phyloP scores from a whole-genome alignment of 1,140 invertebrate genomes.

The Polypedilum pembai region DNA sequence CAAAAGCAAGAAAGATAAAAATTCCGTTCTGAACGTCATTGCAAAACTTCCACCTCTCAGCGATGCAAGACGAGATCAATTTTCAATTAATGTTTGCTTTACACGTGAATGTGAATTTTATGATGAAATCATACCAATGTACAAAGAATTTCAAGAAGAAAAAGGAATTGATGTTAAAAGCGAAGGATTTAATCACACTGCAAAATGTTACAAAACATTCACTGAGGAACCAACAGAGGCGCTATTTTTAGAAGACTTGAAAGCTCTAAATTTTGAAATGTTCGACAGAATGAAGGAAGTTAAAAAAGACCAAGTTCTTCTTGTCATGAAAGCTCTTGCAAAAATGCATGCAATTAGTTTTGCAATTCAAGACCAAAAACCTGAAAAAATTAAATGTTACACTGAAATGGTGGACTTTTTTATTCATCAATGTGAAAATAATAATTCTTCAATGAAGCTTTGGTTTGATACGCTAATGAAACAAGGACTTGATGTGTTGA shows the following conservation, averaged over 20 bases:
- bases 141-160: slow-evolving; percentile 37
- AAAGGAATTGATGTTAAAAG: slow-evolving; percentile 34
- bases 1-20: not conserved
- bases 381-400: not conserved
- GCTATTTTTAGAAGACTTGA: slow-evolving; percentile 50
- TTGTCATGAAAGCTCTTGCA: slow-evolving; percentile 47
- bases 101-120: slow-evolving; percentile 41
- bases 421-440: not conserved
- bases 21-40: slow-evolving; percentile 32
- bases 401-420: not conserved
- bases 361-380: slow-evolving; percentile 39
- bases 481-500: not conserved
- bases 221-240: slow-evolving; percentile 43
- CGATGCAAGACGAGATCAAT: slow-evolving; percentile 36
- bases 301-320: slow-evolving; percentile 42
- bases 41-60: slow-evolving; percentile 40
- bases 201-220: slow-evolving; percentile 42
- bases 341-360: slow-evolving; percentile 49
- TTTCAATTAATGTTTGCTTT: slow-evolving; percentile 39
- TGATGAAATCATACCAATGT: slow-evolving; percentile 39
- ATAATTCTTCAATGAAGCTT: not conserved
- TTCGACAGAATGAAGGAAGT: slow-evolving; percentile 44
- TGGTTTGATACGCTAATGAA: not conserved
- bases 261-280: slow-evolving; percentile 42
- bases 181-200: slow-evolving; percentile 38